phyloP scores from a whole-genome alignment of 2,113 vertebrate species.

The Microcebus griseorufus region DNA sequence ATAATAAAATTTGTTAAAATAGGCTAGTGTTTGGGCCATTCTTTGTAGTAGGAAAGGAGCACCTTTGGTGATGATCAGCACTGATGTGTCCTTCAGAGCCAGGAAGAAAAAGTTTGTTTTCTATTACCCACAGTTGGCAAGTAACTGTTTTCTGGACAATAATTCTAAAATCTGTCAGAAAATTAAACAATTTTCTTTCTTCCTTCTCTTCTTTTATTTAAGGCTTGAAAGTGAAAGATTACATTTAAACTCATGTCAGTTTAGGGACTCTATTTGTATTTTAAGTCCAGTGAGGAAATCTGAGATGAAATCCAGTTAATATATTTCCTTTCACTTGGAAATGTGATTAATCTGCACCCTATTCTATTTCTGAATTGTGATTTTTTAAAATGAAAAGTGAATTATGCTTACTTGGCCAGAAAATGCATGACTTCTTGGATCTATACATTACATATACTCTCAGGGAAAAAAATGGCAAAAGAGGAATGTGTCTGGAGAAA shows the following conservation, averaged over 20 bases:
- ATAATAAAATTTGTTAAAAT: slow-evolving; percentile 15
- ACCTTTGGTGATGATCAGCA: neutral
- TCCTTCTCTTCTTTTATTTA: neutral
- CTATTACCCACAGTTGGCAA: neutral
- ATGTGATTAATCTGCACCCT: neutral
- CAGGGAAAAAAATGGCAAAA: neutral
- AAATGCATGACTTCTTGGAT: neutral
- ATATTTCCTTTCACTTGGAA: slow-evolving; percentile 22
- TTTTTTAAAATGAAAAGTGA: slow-evolving; percentile 36
- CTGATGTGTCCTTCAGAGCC: neutral
- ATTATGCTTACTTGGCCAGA: neutral
- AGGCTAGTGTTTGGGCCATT: neutral
- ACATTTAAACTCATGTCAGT: neutral
- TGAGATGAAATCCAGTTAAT: slow-evolving; percentile 6
- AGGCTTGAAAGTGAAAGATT: neutral
- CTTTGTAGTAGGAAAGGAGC: neutral
- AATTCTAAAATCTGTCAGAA: slow-evolving; percentile 19
- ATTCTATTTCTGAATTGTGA: slow-evolving; percentile 31
- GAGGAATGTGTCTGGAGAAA: neutral
- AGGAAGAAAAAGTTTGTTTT: neutral
- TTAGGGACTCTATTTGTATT: slow-evolving; percentile 21
- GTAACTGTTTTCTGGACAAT: neutral
- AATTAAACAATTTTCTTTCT: neutral
- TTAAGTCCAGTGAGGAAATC: neutral
- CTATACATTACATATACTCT: neutral